A percentile compares a stretch with the other conserved stretches of the same genome.
These are phyloP conservation scores for Myotis daubentonii DNA, from an alignment of 2,797 vertebrate species.

Conservation along the genomic window DNA sequence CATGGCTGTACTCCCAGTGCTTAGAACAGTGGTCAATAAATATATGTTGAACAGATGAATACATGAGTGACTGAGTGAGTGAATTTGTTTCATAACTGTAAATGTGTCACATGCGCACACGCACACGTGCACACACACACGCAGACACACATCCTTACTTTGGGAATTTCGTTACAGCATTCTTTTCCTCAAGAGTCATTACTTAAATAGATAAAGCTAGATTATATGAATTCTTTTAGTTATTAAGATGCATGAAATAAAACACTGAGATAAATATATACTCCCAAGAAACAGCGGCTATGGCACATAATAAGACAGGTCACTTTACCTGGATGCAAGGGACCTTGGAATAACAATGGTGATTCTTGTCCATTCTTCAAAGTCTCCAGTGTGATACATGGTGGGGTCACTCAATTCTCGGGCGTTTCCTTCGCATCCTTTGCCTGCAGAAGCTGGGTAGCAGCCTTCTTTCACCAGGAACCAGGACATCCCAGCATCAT, in stretches of 20 bases:
- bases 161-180: not conserved
- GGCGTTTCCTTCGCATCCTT: slow-evolving; percentile 94
- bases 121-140: not conserved
- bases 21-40: not conserved
- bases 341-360: slow-evolving; percentile 93
- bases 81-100: not conserved
- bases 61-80: not conserved
- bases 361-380: slow-evolving; percentile 96
- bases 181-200: slow-evolving; percentile 18
- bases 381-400: slow-evolving; percentile 94
- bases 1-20: not conserved
- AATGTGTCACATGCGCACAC: no score
- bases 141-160: not conserved
- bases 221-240: not conserved
- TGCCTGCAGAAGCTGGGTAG: slow-evolving; percentile 92
- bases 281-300: not conserved
- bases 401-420: slow-evolving; percentile 94
- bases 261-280: not conserved
- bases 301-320: not conserved
- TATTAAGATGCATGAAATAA: not conserved
- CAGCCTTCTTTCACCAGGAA: slow-evolving; percentile 95
- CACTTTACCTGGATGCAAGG: slow-evolving; percentile 93
- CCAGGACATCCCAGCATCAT: slow-evolving; percentile 96
- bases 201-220: not conserved
- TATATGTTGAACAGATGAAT: slow-evolving; percentile 16